These are phyloP conservation scores for Albula goreensis DNA, from an alignment of 2,113 vertebrate genomes.

Conservation along the genomic window DNA sequence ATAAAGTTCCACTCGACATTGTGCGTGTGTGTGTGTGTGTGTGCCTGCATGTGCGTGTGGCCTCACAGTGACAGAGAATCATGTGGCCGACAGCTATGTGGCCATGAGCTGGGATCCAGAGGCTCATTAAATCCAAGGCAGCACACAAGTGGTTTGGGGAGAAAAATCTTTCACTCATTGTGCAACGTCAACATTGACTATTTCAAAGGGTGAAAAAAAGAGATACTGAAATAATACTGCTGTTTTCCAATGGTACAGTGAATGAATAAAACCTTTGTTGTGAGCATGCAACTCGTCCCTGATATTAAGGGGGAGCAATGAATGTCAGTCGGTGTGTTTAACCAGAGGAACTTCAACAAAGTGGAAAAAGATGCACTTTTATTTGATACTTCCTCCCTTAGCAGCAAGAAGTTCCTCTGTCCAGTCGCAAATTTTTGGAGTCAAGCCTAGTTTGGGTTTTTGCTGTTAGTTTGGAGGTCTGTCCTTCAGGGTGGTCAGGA, in stretches of 20 bases:
- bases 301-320: conserved; percentile 38
- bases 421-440: conserved; percentile 63
- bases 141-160: not conserved
- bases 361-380: conserved; percentile 57
- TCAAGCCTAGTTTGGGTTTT: conserved; percentile 46
- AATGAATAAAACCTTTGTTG: conserved; percentile 54
- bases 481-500: conserved; percentile 65
- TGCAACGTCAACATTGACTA: conserved; percentile 39
- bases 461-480: conserved; percentile 40
- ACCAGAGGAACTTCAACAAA: conserved; percentile 48
- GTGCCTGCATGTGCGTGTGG: conserved; percentile 9
- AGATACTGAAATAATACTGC: conserved; percentile 47
- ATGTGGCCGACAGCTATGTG: not conserved
- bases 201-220: conserved; percentile 42
- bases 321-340: conserved; percentile 44
- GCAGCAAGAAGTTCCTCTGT: conserved; percentile 62
- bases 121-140: conserved; percentile 14
- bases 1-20: conserved; percentile 25
- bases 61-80: conserved; percentile 26
- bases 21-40: conserved; percentile 27
- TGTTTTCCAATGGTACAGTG: conserved; percentile 31
- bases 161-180: conserved; percentile 31
- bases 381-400: conserved; percentile 74
- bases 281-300: conserved; percentile 30
- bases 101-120: conserved; percentile 17